A percentile compares a stretch with the other conserved stretches of the same genome.
Conservation (phyloP, 2,888 invertebrate species). For the Mimas tiliae region DNA sequence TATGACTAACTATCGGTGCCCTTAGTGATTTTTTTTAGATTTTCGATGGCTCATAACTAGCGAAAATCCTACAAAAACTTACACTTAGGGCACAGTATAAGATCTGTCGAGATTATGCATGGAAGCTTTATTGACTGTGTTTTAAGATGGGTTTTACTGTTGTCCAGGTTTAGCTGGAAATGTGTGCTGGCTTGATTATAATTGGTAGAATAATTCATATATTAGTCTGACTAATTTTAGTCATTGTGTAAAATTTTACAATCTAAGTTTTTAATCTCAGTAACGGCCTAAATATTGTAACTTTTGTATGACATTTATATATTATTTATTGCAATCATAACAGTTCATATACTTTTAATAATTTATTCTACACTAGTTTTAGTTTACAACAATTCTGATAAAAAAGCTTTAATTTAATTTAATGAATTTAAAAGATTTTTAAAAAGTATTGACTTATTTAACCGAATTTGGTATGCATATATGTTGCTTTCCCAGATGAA, state of each 20-base stretch:
- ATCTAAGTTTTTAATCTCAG: not conserved
- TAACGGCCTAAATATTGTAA: conserved; percentile 4
- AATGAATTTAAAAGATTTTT: conserved; percentile 2
- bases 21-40: no score
- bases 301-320: conserved; percentile 11
- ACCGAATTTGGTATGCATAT: not conserved
- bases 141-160: not conserved
- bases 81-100: not conserved
- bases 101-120: not conserved
- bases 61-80: no score
- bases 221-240: not conserved
- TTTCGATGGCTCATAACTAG: no score
- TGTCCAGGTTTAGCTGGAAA: not conserved
- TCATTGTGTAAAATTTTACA: not conserved
- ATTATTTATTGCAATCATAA: conserved; percentile 16
- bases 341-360: conserved; percentile 7
- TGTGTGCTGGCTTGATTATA: not conserved
- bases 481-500: no score
- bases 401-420: conserved; percentile 34
- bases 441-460: not conserved
- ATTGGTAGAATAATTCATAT: not conserved
- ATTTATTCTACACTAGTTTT: conserved; percentile 24
- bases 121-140: conserved; percentile 8
- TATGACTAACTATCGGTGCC: no score
- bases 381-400: conserved; percentile 18